phyloP scores from a whole-genome alignment of 2,888 invertebrate species.

The Eupithecia insigniata region DNA sequence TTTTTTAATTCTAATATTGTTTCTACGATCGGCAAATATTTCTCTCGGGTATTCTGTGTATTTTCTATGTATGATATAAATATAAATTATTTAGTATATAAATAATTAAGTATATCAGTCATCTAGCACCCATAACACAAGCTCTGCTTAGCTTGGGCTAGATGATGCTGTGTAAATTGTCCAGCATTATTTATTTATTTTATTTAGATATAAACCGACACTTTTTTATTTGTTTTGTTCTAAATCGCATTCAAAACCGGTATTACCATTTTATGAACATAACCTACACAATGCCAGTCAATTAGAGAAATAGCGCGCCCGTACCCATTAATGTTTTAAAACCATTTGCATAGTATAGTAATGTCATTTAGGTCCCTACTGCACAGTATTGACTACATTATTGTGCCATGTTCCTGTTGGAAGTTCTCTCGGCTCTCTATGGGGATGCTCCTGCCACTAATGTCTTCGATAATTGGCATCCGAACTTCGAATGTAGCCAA shows the following conservation, averaged over 20 bases:
- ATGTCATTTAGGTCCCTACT: slow-evolving; percentile 40
- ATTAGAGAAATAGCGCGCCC: slow-evolving; percentile 10
- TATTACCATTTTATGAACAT: not conserved
- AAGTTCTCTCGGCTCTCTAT: slow-evolving; percentile 66
- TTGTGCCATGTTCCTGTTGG: slow-evolving; percentile 56
- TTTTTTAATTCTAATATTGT: too few species aligned
- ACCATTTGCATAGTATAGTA: slow-evolving; percentile 30
- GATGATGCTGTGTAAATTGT: too few species aligned
- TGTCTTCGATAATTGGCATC: slow-evolving; percentile 73
- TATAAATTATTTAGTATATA: too few species aligned
- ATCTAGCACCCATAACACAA: too few species aligned
- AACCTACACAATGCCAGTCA: not conserved
- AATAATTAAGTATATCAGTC: too few species aligned
- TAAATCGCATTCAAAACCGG: not conserved
- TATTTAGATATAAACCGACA: not conserved
- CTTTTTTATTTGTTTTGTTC: not conserved
- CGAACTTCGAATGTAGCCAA: slow-evolving; percentile 67
- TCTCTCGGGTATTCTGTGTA: too few species aligned
- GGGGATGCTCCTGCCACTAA: slow-evolving; percentile 65
- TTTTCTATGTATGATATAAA: too few species aligned
- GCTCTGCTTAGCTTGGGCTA: too few species aligned
- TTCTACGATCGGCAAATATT: too few species aligned
- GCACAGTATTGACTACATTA: slow-evolving; percentile 52
- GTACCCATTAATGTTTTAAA: slow-evolving; percentile 26
- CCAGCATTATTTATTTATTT: too few species aligned